Evolutionary conservation across 2,888 invertebrate species (phyloP), one percentile per base, ranked within the genome.

Genomic region (Tiphia femorata): DNA sequence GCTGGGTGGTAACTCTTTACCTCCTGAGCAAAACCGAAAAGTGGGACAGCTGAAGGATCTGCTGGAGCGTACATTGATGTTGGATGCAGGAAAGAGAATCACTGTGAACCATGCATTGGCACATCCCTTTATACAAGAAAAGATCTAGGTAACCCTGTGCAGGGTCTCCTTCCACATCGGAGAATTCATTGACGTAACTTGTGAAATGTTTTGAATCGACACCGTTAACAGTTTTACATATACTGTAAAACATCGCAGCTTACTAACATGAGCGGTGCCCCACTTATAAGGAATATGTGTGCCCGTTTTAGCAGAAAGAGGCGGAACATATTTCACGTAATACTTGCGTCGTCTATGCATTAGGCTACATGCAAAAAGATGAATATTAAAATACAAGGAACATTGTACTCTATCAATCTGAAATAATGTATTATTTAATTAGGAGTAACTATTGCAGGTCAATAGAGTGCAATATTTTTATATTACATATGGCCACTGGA

Each of bases 81-180:
- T 98, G 48, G 98, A 98, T 85, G 93, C 97, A 0, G 89, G 92
- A 27, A 98, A 97, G 84, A 88, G 98, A 52, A 92, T 96, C 70
- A 93, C 96, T n/a, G 90, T 97, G 65, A 96, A 96, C 84, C 95
- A 96, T 80, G 96, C 97, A 30, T 87, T 98, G 48, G 91, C 93
- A 17, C 98, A 98, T 85, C 92, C 96, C 0, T 98, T 98, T 84
- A 97, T 98, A 79, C 94, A 95, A 85, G 98, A 98, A 81, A 96
- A 93, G 86, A 94, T 95, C 81, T 92, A 84, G 82, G 81, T 82
- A 82, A 81, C 80, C 80, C 70, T 69, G 59, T 33, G 63, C 40
- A 57, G 69, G 70, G 33, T n/a, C 72, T 62, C 57, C 70, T 68
- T 74, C 67, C 62, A 63, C 74, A 70, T 58, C 74, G 73, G 67